Base-by-base conservation (phyloP, 2,888 invertebrate species). In the Tipula vernalis region DNA sequence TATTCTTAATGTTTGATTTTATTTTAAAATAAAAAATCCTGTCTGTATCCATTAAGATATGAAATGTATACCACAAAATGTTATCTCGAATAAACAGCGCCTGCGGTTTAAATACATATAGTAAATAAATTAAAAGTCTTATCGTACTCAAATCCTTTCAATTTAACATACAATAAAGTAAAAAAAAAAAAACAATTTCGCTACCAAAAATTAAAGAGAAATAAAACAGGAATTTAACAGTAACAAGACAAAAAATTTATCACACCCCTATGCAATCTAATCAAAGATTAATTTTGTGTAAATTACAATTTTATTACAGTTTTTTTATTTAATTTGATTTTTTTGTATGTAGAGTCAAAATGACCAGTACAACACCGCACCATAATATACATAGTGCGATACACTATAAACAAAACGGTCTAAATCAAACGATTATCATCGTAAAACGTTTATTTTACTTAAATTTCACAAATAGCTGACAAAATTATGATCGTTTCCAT, bases 201-300 rank as follows among this genome's bases (percentile, higher is more conserved):
- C 71, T 71, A 71, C 71, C 71, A 71, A 71, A 71, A 71, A 28
- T 28, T 71, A 10, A 15, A 6, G 5, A 12, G 10, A 18, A 10
- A 71, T 15, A 18, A 71, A 28, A 71, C 71, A 28, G 28, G 71
- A 71, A 71, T 71, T 71, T 71, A 71, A 71, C 71, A 71, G 71
- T 71, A 71, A 71, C 71, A 71, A 71, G 71, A 71, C 10, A 71
- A 71, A 71, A 71, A 71, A 71, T 28, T 71, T 71, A 71, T 71
- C 71, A 71, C 71, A 71, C 71, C 71, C 18, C 18, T 71, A 71
- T 71, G 71, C 71, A 71, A 71, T 71, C 71, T 71, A 71, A 71
- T 71, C 71, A 71, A 71, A 71, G 71, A 71, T 71, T 71, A 71
- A 71, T 71, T 71, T 71, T 71, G 71, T 71, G 71, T 71, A 71